These are phyloP conservation scores for Sinocyclocheilus anshuiensis DNA, from an alignment of 2,113 vertebrate species.

Conservation along the genomic window DNA sequence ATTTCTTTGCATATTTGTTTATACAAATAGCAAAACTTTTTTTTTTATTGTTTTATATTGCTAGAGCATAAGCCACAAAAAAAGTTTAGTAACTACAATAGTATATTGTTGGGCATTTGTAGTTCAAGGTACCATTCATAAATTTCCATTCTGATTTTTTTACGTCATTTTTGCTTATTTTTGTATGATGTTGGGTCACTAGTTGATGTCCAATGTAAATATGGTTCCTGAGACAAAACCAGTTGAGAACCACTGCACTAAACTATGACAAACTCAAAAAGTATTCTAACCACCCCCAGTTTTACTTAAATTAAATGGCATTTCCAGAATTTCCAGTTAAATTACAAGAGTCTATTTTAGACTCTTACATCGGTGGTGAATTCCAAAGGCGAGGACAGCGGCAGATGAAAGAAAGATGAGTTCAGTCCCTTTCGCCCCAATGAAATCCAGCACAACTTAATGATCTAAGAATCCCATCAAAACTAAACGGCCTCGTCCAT, in stretches of 20 bases:
- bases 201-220: neutral
- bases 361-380: constrained; percentile 45
- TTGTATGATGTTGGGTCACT: neutral
- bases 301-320: constrained; percentile 11
- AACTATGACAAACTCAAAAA: neutral
- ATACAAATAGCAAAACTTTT: neutral
- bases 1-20: neutral
- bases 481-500: constrained; percentile 44
- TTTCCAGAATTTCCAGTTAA: constrained; percentile 24
- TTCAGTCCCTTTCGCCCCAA: constrained; percentile 56
- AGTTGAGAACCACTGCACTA: neutral
- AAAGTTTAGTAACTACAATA: no score
- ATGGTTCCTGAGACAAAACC: neutral
- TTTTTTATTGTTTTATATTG: no score
- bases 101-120: neutral
- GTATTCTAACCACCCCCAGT: neutral
- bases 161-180: neutral
- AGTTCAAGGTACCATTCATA: neutral
- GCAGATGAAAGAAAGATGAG: constrained; percentile 59
- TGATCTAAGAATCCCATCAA: constrained; percentile 63
- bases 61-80: no score
- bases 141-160: neutral
- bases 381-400: constrained; percentile 38
- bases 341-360: constrained; percentile 47
- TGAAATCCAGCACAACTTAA: constrained; percentile 59